Evolutionary conservation across 2,113 vertebrate species (phyloP), one percentile per base, ranked within the genome.

Genomic region (Meles meles): DNA sequence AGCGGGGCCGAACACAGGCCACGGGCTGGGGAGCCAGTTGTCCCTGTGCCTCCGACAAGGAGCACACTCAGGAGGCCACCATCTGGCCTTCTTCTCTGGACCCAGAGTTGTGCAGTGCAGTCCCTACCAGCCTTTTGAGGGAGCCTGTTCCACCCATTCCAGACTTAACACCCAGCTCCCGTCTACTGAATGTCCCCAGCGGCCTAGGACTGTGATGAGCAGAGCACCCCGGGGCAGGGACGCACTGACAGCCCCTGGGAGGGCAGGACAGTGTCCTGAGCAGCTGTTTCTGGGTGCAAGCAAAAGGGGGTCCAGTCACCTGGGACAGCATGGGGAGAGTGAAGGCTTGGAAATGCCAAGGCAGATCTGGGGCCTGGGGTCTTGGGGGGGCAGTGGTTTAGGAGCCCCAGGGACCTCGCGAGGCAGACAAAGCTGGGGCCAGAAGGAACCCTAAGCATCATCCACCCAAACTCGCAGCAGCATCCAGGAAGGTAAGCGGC

Each of bases 61-160:
- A 8, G 17, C 21, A 44, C 1, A 3, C 52, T 5, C 5, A 9
- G 61, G 42, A 39, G 29, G n/a, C 61, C 6, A 0, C 3, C 12
- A 1, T 12, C 37, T 4, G 1, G 0, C n/a, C 55, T 7, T 29
- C 55, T 9, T 29, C 84, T 42, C 49, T 77, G 20, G 27, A 37
- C 27, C 37, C 7, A 0, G 17, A 6, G 21, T 18, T 42, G 37
- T 42, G 57, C 79, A 3, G 15, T 3, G 7, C 1, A 12, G 44
- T 10, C n/a, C 42, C 89, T 27, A 20, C 20, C 37, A 21, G 63
- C 31, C 13, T 29, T 86, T 4, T 4, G 25, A 77, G 23, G 39
- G 23, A 37, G 42, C 52, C 71, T 63, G 31, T 67, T 63, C 65
- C 44, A 23, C 21, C 61, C 42, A 67, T 13, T 15, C 55, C 49